phyloP scores from a whole-genome alignment of 2,888 invertebrate genomes.

The Aphrophora alni region DNA sequence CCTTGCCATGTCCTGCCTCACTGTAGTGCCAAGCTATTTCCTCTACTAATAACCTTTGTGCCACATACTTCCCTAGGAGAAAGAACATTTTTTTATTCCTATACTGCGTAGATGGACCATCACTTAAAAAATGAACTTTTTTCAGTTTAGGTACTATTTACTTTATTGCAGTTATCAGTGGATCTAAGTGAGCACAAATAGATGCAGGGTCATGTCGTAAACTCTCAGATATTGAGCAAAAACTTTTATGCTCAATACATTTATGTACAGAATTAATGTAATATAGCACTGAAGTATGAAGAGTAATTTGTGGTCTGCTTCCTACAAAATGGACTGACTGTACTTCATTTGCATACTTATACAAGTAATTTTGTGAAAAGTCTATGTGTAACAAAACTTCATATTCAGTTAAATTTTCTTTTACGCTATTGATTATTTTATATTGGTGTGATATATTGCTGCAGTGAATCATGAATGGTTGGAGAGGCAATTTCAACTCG shows the following conservation, averaged over 20 bases:
- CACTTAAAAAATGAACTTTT: slow-evolving; percentile 53
- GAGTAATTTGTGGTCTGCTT: slow-evolving; percentile 6
- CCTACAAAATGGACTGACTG: too few relatives aligned
- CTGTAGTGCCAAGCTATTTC: slow-evolving; percentile 52
- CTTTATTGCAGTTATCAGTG: slow-evolving; percentile 47
- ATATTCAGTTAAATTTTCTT: too few relatives aligned
- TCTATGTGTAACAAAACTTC: too few relatives aligned
- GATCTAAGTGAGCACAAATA: slow-evolving; percentile 53
- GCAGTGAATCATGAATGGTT: not conserved
- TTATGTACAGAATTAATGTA: not conserved
- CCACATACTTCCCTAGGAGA: slow-evolving; percentile 46
- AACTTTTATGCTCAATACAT: slow-evolving; percentile 27
- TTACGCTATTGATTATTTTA: too few relatives aligned
- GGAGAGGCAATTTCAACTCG: not conserved
- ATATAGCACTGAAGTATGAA: slow-evolving; percentile 17
- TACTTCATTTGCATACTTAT: too few relatives aligned
- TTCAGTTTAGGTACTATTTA: slow-evolving; percentile 43
- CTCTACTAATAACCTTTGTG: not conserved
- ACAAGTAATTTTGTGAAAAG: too few relatives aligned
- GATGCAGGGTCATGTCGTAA: slow-evolving; percentile 51
- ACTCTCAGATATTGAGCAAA: slow-evolving; percentile 53
- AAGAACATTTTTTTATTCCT: slow-evolving; percentile 54
- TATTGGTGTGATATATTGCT: too few relatives aligned
- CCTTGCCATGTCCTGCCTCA: slow-evolving; percentile 54
- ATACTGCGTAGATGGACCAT: slow-evolving; percentile 54